Evolutionary conservation across 2,113 vertebrate genomes (phyloP).

Genomic region (Chaenocephalus aceratus): DNA sequence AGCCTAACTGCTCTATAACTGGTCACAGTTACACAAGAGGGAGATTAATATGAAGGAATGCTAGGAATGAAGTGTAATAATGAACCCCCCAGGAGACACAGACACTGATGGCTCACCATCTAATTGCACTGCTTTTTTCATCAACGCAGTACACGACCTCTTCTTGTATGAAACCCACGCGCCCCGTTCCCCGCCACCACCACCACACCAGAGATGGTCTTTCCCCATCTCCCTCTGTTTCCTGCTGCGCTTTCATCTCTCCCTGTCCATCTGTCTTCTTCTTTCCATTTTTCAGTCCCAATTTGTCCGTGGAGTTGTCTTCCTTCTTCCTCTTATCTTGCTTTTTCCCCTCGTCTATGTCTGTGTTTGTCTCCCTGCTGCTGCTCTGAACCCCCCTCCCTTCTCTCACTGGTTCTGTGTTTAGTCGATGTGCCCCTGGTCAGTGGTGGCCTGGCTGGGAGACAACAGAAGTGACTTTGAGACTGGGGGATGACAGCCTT

Average conservation of each 20-base stretch:
- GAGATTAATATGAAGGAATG: conserved; percentile 68
- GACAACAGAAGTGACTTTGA: conserved; percentile 82
- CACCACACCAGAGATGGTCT: conserved; percentile 53
- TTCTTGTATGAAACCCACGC: conserved; percentile 71
- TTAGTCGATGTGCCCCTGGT: conserved; percentile 73
- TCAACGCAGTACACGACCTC: conserved; percentile 75
- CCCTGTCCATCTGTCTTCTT: conserved; percentile 38
- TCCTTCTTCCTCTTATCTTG: conserved; percentile 25
- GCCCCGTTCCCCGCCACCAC: conserved; percentile 42
- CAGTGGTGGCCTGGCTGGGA: conserved; percentile 73
- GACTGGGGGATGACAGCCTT: conserved; percentile 70
- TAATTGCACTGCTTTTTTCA: conserved; percentile 85
- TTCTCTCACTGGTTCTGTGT: conserved; percentile 60
- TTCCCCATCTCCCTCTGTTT: conserved; percentile 42
- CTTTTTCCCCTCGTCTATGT: conserved; percentile 28
- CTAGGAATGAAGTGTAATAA: conserved; percentile 78
- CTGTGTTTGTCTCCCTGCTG: conserved; percentile 32
- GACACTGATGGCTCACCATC: conserved; percentile 81
- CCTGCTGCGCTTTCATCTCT: conserved; percentile 43
- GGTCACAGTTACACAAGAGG: conserved; percentile 79
- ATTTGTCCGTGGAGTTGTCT: conserved; percentile 18
- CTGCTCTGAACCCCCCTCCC: conserved; percentile 35
- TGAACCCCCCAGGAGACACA: conserved; percentile 73
- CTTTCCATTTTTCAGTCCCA: conserved; percentile 22
- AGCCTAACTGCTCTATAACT: conserved; percentile 65